phyloP scores from a whole-genome alignment of 2,113 vertebrate species.

The Meleagris gallopavo region DNA sequence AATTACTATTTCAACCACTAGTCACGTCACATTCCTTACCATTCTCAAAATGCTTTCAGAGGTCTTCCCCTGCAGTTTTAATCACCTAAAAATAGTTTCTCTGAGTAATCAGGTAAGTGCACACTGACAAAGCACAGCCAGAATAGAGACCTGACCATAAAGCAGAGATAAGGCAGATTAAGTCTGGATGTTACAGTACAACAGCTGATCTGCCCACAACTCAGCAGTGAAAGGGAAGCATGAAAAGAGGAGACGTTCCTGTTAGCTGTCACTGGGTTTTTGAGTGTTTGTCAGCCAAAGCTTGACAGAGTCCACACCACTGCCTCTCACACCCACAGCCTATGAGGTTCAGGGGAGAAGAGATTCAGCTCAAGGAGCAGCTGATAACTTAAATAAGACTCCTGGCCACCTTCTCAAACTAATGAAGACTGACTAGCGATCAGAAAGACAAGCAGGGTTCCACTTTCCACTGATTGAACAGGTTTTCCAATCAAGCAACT shows the following conservation, averaged over 20 bases:
- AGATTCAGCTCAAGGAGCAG: background rate
- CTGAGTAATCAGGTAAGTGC: background rate
- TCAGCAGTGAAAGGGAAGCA: background rate
- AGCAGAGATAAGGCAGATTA: background rate
- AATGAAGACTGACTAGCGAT: background rate
- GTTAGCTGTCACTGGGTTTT: background rate
- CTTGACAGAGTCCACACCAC: accelerated
- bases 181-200: background rate
- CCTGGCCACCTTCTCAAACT: background rate
- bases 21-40: background rate
- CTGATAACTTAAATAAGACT: background rate
- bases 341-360: too few relatives aligned
- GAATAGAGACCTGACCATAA: background rate
- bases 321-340: background rate
- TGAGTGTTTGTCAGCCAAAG: background rate
- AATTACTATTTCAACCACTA: background rate
- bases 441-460: background rate
- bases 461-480: background rate
- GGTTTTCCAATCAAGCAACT: background rate
- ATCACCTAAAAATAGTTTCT: background rate
- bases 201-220: background rate
- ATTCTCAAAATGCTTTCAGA: background rate
- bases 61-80: background rate
- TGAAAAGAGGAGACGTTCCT: background rate
- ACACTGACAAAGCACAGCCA: background rate